Evolutionary conservation across 2,888 invertebrate genomes (phyloP).

Genomic region (Priocnemis perturbator): DNA sequence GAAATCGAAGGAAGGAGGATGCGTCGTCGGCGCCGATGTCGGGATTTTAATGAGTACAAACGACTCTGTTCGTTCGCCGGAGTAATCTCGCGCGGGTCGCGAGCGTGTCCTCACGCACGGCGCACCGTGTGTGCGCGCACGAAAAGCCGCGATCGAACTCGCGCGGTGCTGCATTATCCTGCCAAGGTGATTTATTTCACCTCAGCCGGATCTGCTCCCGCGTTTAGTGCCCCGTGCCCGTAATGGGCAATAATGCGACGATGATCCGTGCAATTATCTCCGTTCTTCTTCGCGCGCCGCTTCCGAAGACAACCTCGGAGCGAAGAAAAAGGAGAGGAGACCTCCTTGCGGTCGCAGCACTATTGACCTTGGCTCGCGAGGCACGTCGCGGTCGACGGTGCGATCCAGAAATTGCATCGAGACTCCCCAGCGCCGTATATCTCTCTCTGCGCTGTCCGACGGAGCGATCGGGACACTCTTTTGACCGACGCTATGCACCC

Average conservation of each 20-base stretch:
- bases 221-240: slow-evolving; percentile 24
- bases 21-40: too few relatives aligned
- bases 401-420: slow-evolving; percentile 37
- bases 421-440: slow-evolving; percentile 28
- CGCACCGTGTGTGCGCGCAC: too few relatives aligned
- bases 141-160: too few relatives aligned
- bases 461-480: too few relatives aligned
- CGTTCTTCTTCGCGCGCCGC: slow-evolving; percentile 29
- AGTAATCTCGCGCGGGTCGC: too few relatives aligned
- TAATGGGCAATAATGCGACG: slow-evolving; percentile 51
- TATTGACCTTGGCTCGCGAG: slow-evolving; percentile 46
- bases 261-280: slow-evolving; percentile 51
- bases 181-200: slow-evolving; percentile 40
- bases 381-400: slow-evolving; percentile 26
- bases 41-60: too few relatives aligned
- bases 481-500: too few relatives aligned
- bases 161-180: slow-evolving; percentile 19
- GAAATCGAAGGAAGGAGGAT: neutral
- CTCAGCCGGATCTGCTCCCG: neutral
- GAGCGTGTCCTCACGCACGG: too few relatives aligned
- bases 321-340: slow-evolving; percentile 40
- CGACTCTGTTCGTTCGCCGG: too few relatives aligned
- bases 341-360: slow-evolving; percentile 47
- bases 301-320: slow-evolving; percentile 40
- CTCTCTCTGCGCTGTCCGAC: slow-evolving; percentile 17